These are phyloP conservation scores for Epistrophella euchroma DNA, from an alignment of 2,888 invertebrate species.

Conservation along the genomic window DNA sequence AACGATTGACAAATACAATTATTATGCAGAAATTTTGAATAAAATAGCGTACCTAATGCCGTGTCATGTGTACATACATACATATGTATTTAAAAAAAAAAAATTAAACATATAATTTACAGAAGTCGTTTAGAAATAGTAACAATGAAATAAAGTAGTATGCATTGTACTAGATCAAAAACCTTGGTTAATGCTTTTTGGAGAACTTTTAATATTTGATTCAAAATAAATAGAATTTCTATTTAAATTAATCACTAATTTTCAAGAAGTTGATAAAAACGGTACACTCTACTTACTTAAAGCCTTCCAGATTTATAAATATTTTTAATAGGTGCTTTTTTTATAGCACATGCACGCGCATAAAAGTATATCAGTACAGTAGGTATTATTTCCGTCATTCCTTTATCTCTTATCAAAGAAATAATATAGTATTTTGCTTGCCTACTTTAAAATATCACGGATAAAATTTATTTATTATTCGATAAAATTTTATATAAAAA, in stretches of 20 bases:
- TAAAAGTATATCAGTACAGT: too few species aligned
- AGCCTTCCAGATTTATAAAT: too few species aligned
- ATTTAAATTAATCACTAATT: too few species aligned
- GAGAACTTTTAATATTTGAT: too few species aligned
- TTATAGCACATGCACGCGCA: too few species aligned
- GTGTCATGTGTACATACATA: not conserved
- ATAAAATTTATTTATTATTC: not conserved
- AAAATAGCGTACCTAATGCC: not conserved
- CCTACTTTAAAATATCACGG: not conserved
- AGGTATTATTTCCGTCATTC: not conserved
- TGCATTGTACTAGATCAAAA: too few species aligned
- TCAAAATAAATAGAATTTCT: too few species aligned
- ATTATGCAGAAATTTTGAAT: slow-evolving; percentile 18
- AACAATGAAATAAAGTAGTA: not conserved
- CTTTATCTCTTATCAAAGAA: not conserved
- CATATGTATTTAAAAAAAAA: not conserved
- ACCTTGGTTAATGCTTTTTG: too few species aligned
- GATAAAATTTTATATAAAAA: not conserved
- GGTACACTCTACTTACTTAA: too few species aligned
- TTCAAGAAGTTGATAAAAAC: too few species aligned
- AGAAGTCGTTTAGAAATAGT: not conserved
- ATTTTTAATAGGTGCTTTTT: too few species aligned
- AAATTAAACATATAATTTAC: not conserved
- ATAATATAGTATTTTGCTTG: slow-evolving; percentile 1
- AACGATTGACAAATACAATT: slow-evolving; percentile 19